Conservation (phyloP, 2,113 vertebrate species). For the Oryctolagus cuniculus region DNA sequence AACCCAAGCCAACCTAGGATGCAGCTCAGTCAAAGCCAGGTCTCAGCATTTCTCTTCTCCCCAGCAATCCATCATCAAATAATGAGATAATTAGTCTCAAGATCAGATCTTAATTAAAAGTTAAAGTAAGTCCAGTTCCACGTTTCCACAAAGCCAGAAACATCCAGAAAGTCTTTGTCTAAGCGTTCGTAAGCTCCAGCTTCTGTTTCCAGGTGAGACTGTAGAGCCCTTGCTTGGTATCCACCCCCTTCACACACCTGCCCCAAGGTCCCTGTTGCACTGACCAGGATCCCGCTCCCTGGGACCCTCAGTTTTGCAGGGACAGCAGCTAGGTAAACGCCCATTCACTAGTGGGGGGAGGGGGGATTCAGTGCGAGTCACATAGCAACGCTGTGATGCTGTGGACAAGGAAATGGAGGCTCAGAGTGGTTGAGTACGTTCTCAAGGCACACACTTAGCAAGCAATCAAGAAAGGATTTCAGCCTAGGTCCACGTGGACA, state of each 20-base stretch:
- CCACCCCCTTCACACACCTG: not conserved
- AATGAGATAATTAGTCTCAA: conserved; percentile 57
- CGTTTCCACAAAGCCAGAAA: conserved; percentile 46
- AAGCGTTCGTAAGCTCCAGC: not conserved
- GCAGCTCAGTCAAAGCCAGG: not conserved
- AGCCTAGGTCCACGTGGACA: not conserved
- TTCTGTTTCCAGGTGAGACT: conserved; percentile 27
- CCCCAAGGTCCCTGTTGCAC: not conserved
- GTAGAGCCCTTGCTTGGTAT: not conserved
- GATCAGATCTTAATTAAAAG: conserved; percentile 65
- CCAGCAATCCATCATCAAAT: conserved; percentile 25
- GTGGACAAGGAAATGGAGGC: not conserved
- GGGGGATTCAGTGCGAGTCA: not conserved
- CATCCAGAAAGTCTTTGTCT: conserved; percentile 36
- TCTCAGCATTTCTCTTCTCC: not conserved
- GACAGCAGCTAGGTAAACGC: not conserved
- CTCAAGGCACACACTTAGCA: not conserved
- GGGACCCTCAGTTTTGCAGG: not conserved
- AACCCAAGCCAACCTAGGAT: conserved; percentile 4
- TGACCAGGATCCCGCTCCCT: not conserved
- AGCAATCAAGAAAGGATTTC: not conserved
- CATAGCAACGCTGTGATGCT: not conserved
- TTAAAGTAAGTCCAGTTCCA: conserved; percentile 60
- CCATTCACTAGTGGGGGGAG: not conserved
- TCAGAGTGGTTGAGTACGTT: not conserved